These are phyloP conservation scores for Apomyelois bistriatella DNA, from an alignment of 2,888 invertebrate species.

Conservation along the genomic window DNA sequence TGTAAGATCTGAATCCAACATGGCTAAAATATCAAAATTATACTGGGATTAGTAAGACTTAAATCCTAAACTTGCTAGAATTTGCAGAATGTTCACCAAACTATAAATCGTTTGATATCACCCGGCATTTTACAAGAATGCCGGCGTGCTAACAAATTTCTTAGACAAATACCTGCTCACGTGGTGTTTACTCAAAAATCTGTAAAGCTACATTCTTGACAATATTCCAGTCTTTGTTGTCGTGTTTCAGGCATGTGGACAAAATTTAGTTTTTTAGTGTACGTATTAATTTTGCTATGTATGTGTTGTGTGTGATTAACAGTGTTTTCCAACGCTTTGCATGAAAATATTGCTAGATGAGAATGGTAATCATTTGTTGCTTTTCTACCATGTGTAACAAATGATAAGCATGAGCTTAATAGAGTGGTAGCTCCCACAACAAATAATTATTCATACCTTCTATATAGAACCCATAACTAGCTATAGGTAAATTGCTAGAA, in stretches of 20 bases:
- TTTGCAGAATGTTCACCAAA: not conserved
- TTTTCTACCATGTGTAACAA: not conserved
- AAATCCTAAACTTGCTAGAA: not conserved
- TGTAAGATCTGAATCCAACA: too few relatives aligned
- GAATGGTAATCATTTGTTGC: not conserved
- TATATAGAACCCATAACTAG: too few relatives aligned
- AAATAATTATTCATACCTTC: too few relatives aligned
- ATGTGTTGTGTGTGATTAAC: not conserved
- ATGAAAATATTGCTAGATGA: not conserved
- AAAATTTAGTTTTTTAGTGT: slow-evolving; percentile 5
- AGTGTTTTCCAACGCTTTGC: not conserved
- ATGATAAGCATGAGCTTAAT: too few relatives aligned
- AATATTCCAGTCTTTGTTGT: slow-evolving; percentile 1
- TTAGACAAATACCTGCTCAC: slow-evolving; percentile 27
- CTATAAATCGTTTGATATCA: slow-evolving; percentile 6
- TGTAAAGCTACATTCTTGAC: slow-evolving; percentile 1
- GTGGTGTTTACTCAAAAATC: slow-evolving; percentile 13
- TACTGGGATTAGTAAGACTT: not conserved
- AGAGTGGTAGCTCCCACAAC: too few relatives aligned
- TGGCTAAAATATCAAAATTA: too few relatives aligned
- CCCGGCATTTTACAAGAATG: not conserved
- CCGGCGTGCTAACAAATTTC: slow-evolving; percentile 28
- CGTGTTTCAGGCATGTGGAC: slow-evolving; percentile 5
- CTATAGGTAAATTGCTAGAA: too few relatives aligned
- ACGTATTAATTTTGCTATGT: not conserved